Percentiles rank a stretch among this genome's conserved stretches.
These are phyloP conservation scores for Zaprionus vittiger DNA, from an alignment of 1,140 invertebrate genomes.

Conservation along the genomic window DNA sequence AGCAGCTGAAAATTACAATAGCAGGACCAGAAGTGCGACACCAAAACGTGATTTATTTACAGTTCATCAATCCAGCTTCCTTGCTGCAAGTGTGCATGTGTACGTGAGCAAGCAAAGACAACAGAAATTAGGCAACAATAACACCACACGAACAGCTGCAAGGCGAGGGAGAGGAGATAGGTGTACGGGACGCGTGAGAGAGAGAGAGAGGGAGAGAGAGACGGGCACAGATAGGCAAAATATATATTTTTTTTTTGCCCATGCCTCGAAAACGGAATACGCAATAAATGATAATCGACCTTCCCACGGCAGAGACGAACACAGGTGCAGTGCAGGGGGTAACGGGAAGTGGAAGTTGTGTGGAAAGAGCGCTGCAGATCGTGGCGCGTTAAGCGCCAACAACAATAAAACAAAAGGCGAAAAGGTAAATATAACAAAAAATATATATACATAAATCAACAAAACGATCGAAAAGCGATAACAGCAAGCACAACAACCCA, in stretches of 20 bases:
- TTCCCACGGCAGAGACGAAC: conserved; percentile 18
- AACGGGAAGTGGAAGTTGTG: conserved; percentile 10
- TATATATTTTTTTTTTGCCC: conserved; percentile 25
- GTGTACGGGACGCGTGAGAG: background rate
- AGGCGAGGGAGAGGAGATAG: background rate
- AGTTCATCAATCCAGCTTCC: background rate
- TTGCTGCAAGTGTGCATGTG: background rate
- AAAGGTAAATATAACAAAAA: background rate
- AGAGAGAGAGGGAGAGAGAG: background rate
- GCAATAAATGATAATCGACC: conserved; percentile 74
- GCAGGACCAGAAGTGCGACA: conserved; percentile 33
- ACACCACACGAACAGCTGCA: background rate
- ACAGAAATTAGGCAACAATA: conserved; percentile 9
- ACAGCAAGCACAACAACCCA: conserved; percentile 5
- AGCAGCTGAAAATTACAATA: conserved; percentile 41
- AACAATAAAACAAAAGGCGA: background rate
- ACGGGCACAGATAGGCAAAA: conserved; percentile 11
- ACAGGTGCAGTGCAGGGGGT: background rate
- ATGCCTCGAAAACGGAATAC: conserved; percentile 60
- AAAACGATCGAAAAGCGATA: background rate
- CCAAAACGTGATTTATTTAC: conserved; percentile 40
- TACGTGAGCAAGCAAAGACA: conserved; percentile 11
- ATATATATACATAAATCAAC: background rate
- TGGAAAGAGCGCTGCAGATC: conserved; percentile 1
- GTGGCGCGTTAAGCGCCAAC: conserved; percentile 37